Base-by-base conservation (phyloP, 2,113 vertebrate species). In the Galbula dea region DNA sequence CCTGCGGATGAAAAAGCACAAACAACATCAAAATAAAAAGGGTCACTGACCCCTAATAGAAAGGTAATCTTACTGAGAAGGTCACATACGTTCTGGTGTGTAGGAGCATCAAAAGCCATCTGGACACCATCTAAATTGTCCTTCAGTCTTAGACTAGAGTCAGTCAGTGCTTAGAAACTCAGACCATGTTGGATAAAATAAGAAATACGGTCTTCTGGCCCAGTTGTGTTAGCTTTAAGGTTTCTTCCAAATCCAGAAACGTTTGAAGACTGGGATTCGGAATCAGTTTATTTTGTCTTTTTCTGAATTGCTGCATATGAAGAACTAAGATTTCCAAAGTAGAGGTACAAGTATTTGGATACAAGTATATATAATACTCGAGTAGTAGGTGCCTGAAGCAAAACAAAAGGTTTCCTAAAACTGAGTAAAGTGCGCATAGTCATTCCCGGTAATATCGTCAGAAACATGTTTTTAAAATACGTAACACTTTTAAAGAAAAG, bases 281-380 rank as follows among this genome's bases (percentile, higher is more conserved):
- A 68, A 43, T 37, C 2, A 1, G 2, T 61, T 75, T 29, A 2
- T 21, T 55, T 49, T 36, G 20, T 9, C 37, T 74, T 74, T 43
- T 57, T 23, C 43, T 77, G 73, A 13, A 36, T 15, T 34, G 11
- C 49, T 59, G 32, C 15, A 3, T n/a, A 5, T 11, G 15, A 2
- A 3, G 66, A 55, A 3, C 6, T 18, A 10, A 20, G 14, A 19
- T 14, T 41, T 79, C 18, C 39, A n/a, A 6, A 6, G 27, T 8
- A 10, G 1, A 21, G 52, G 67, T 12, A 4, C 32, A 18, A 8
- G 12, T 18, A 15, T 11, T 54, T 3, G 0, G 20, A 7, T 36
- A 22, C 12, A 11, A 27, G 12, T 10, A 16, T 4, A 3, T 18
- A 7, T 6, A 7, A 19, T n/a, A 10, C 22, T 14, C 5, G 23